Percentiles rank a stretch among this genome's conserved stretches.
phyloP scores from a whole-genome alignment of 2,888 invertebrate genomes.

The Epinotia brunnichana region DNA sequence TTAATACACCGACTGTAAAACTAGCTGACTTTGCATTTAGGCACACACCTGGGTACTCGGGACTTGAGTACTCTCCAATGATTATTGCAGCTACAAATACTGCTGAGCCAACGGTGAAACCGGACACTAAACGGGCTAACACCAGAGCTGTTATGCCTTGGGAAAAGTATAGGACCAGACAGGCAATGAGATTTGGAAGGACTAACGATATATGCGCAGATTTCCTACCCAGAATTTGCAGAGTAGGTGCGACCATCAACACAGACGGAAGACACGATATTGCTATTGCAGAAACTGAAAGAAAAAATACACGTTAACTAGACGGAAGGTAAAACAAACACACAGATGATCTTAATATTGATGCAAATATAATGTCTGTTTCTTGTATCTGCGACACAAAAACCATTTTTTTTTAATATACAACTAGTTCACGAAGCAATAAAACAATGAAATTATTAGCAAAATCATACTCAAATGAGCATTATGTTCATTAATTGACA shows the following conservation, averaged over 20 bases:
- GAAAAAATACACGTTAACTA: background rate
- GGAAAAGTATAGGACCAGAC: constrained; percentile 59
- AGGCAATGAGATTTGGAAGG: constrained; percentile 60
- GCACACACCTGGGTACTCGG: constrained; percentile 64
- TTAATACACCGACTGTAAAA: constrained; percentile 59
- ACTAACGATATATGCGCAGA: constrained; percentile 44
- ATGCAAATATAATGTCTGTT: no score
- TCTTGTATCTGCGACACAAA: no score
- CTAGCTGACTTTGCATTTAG: constrained; percentile 64
- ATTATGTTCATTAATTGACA: no score
- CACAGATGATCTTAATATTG: background rate
- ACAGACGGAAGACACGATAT: constrained; percentile 37
- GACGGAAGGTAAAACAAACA: background rate
- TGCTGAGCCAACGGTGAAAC: constrained; percentile 57
- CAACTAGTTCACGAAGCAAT: no score
- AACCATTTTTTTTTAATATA: no score
- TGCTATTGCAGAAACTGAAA: constrained; percentile 45
- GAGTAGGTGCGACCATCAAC: constrained; percentile 36
- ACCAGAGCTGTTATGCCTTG: constrained; percentile 54
- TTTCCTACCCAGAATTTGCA: constrained; percentile 43
- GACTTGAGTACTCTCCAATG: constrained; percentile 68
- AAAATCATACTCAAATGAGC: no score
- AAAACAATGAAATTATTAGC: no score
- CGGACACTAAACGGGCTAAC: constrained; percentile 58
- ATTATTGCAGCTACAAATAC: constrained; percentile 61